Evolutionary conservation across 2,888 invertebrate species (phyloP), one percentile per base, ranked within the genome.

Genomic region (Polyommatus icarus): DNA sequence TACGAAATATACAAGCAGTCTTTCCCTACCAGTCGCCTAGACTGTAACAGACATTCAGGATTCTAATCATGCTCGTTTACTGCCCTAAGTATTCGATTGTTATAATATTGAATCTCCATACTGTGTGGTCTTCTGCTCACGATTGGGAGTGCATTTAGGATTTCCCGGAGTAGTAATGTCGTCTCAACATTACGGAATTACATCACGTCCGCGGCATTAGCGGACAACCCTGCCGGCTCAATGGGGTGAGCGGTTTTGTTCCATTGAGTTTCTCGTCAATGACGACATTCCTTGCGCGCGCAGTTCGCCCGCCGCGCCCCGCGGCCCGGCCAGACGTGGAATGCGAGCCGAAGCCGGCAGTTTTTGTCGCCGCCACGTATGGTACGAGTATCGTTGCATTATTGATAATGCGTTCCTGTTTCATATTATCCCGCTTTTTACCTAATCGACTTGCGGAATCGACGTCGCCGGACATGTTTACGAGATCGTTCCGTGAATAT

Each of bases 251-350:
- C 79, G 82, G 84, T 81, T 76, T 61, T 61, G 78, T 78, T 76
- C 82, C 88, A 88, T 88, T 88, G 85, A 88, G 79, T 76, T 78
- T 78, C 78, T 80, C 77, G 83, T 88, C 85, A 87, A 86, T 88
- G 88, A 83, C 83, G 73, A 78, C 59, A 57, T 76, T 76, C 77
- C 79, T 78, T 81, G 80, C 80, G 80, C 80, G 81, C 83, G 81
- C 81, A 80, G 46, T 73, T 73, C 79, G 77, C 77, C 81, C 81
- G 79, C 80, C 79, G 79, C 78, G 78, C 80, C 76, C 75, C 79
- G 78, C 77, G 83, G 84, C 83, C 84, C 79, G 85, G 84, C 83
- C 78, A 80, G 82, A 81, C 81, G 81, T 82, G 84, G 86, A 86
- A 85, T 78, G 71, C 76, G 79, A 79, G 79, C 79, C 71, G 79